Evolutionary conservation across 2,888 invertebrate species (phyloP).

Genomic region (Tetragnatha montana): DNA sequence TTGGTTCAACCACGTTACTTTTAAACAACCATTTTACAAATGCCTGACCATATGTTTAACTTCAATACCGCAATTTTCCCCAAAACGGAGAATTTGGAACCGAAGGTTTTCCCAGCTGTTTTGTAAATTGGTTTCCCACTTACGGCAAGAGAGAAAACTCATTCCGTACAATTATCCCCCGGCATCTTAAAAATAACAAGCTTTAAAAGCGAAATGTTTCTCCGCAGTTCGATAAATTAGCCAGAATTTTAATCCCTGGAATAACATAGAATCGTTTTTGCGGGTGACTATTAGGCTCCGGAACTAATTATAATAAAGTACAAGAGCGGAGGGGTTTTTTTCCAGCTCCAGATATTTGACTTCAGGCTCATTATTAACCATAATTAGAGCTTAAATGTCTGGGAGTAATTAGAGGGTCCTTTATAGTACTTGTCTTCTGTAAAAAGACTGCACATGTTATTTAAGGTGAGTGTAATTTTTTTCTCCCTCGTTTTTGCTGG

Average conservation of each 20-base stretch:
- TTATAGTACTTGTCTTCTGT: not conserved
- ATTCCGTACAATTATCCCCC: not conserved
- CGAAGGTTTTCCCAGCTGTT: too few species aligned
- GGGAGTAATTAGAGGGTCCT: not conserved
- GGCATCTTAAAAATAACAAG: not conserved
- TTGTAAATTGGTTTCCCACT: not conserved
- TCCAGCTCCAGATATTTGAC: not conserved
- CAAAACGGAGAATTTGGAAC: too few species aligned
- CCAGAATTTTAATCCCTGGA: not conserved
- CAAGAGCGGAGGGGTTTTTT: not conserved
- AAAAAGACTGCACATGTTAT: not conserved
- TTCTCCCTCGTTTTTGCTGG: not conserved
- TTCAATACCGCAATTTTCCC: too few species aligned
- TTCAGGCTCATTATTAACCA: not conserved
- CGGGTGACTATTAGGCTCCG: not conserved
- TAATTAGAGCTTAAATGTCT: not conserved
- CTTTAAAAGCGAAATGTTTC: not conserved
- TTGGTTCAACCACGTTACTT: too few species aligned
- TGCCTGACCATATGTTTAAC: too few species aligned
- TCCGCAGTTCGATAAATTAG: not conserved
- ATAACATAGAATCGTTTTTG: not conserved
- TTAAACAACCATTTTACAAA: too few species aligned
- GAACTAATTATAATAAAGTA: slow-evolving; percentile 1
- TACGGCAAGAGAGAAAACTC: not conserved
- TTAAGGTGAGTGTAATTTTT: not conserved